Conservation (phyloP, 35 echinoderm and acorn worm genomes). For the Anneissia japonica region DNA sequence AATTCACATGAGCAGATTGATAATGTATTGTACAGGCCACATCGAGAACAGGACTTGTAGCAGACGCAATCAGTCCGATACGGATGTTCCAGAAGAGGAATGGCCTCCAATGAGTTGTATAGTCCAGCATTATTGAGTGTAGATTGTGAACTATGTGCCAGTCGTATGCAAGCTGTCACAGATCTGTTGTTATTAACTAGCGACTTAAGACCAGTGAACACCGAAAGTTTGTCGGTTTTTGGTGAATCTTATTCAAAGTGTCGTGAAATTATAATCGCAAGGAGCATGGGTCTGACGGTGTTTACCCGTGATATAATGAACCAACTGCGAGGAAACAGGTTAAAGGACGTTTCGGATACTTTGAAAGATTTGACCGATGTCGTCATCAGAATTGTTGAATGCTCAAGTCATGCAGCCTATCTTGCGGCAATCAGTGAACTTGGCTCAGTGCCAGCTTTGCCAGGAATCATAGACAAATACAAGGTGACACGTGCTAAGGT, state of each 20-base stretch:
- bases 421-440: slow-evolving; percentile 81
- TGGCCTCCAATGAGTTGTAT: slow-evolving; percentile 62
- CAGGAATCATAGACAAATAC: slow-evolving; percentile 91
- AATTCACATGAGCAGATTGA: background rate
- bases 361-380: slow-evolving; percentile 74
- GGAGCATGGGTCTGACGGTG: slow-evolving; percentile 86
- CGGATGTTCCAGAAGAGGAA: background rate
- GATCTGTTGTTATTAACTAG: slow-evolving; percentile 88
- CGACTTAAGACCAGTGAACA: slow-evolving; percentile 90
- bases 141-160: slow-evolving; percentile 78
- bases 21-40: background rate
- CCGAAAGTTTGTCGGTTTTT: slow-evolving; percentile 65
- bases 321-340: slow-evolving; percentile 53
- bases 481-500: slow-evolving; percentile 80
- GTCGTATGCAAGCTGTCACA: slow-evolving; percentile 84
- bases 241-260: slow-evolving; percentile 96
- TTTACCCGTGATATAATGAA: slow-evolving; percentile 71
- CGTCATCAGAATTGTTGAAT: slow-evolving; percentile 85
- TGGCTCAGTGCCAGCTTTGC: slow-evolving; percentile 79
- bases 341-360: slow-evolving; percentile 64
- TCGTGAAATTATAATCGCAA: slow-evolving; percentile 88
- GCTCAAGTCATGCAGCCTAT: slow-evolving; percentile 90
- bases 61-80: background rate
- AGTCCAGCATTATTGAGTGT: slow-evolving; percentile 73
- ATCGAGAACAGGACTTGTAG: background rate